These are phyloP conservation scores for Chironomus striatipennis DNA, from an alignment of 1,140 invertebrate species.

Conservation along the genomic window DNA sequence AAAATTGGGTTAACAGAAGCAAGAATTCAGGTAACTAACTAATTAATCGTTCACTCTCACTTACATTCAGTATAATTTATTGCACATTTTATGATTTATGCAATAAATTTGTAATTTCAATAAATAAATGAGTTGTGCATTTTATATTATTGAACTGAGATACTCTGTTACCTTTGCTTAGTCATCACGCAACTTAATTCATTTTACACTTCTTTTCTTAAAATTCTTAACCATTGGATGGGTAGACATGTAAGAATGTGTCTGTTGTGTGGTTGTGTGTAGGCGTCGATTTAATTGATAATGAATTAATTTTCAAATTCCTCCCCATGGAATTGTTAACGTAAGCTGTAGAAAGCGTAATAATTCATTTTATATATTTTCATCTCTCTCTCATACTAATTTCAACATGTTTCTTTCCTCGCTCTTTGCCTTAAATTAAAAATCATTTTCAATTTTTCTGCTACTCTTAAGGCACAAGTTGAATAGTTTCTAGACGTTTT, in stretches of 20 bases:
- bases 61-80: constrained; percentile 28
- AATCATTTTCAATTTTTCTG: neutral
- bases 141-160: constrained; percentile 22
- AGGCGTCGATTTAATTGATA: constrained; percentile 8
- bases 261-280: neutral
- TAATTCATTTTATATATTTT: neutral
- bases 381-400: neutral
- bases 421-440: neutral
- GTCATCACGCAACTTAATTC: constrained; percentile 33
- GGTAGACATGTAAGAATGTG: too few species aligned
- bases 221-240: too few species aligned
- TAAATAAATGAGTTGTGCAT: constrained; percentile 24
- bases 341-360: constrained; percentile 12
- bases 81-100: constrained; percentile 12
- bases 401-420: neutral
- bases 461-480: too few species aligned
- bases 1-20: constrained; percentile 97
- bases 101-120: constrained; percentile 23
- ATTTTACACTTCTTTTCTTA: constrained; percentile 29
- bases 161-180: constrained; percentile 27
- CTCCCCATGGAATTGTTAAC: neutral
- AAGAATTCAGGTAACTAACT: constrained; percentile 88
- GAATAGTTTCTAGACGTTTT: too few species aligned
- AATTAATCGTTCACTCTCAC: constrained; percentile 8
- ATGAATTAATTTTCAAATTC: neutral